phyloP scores from a whole-genome alignment of 2,888 invertebrate genomes.

The Onthophagus sagittarius region DNA sequence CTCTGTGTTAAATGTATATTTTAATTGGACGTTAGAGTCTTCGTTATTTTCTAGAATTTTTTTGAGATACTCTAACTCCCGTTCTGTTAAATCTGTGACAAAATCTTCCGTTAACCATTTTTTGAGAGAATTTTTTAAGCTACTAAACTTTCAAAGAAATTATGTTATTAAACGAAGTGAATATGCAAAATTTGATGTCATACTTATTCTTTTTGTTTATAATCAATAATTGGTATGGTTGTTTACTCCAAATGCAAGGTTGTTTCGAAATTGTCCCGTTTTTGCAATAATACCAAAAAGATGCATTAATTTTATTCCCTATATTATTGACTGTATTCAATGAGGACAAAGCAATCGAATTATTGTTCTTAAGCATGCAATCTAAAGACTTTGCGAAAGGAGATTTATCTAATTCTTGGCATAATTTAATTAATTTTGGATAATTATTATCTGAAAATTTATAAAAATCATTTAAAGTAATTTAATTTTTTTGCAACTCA shows the following conservation, averaged over 20 bases:
- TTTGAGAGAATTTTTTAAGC: no score
- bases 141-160: no score
- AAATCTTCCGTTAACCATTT: no score
- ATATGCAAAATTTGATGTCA: no score
- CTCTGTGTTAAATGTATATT: background rate
- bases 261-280: slow-evolving; percentile 35
- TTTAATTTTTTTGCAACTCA: slow-evolving; percentile 46
- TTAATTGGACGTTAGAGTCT: background rate
- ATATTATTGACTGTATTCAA: slow-evolving; percentile 39
- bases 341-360: slow-evolving; percentile 56
- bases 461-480: slow-evolving; percentile 28
- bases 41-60: background rate
- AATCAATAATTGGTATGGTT: slow-evolving; percentile 59
- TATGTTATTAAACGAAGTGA: no score
- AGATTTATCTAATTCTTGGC: slow-evolving; percentile 31
- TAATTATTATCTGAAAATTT: slow-evolving; percentile 24
- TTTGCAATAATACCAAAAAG: slow-evolving; percentile 34
- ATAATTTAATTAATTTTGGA: slow-evolving; percentile 54
- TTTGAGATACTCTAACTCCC: background rate
- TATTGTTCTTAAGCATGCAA: slow-evolving; percentile 49
- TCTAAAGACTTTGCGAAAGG: slow-evolving; percentile 48
- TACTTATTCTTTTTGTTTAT: slow-evolving; percentile 48
- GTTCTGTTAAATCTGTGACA: no score
- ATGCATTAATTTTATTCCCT: background rate
- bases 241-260: slow-evolving; percentile 60